Base-by-base conservation (phyloP, 2,113 vertebrate genomes). In the Egretta garzetta region DNA sequence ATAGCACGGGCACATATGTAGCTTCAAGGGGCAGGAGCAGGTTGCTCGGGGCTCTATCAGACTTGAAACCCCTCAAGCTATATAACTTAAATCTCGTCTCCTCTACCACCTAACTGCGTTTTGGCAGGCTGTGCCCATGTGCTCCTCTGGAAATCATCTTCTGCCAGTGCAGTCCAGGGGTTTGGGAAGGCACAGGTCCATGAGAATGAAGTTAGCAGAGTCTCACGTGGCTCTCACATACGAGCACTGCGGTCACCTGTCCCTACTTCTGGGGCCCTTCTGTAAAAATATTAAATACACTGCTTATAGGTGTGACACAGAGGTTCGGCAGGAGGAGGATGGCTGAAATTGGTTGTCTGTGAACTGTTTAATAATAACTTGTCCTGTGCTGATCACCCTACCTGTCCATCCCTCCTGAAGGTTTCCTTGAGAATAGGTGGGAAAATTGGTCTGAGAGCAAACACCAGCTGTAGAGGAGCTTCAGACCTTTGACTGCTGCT, bases 181-280 rank as follows among this genome's bases (percentile, higher is more conserved):
- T 18, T 23, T 32, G 59, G 30, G 30, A 79, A 58, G 8, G 7
- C 20, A 3, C 5, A 14, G 10, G 26, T 11, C 15, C 2, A 0
- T 5, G 41, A 19, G 6, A 43, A 5, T 6, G 27, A 62, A 53
- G 12, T 16, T 12, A 43, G n/a, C 12, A 60, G 60, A 39, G 28
- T 50, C 67, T 56, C 60, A 18, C 5, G 12, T 13, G 41, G 53
- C 10, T 70, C 73, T 89, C 27, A 5, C 27, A 3, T 11, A 23
- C 5, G 2, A 52, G 10, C 27, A 5, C 37, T n/a, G 49, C 0
- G 1, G 17, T 50, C 19, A 10, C 27, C 35, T 37, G 27, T 9
- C 27, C 15, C 56, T 76, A 35, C 49, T 37, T 43, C 56, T 64
- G 27, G 8, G 5, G 7, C 63, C 35, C n/a, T 68, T 24, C 60